Evolutionary conservation across 2,113 vertebrate genomes (phyloP).

Genomic region (Lagenorhynchus albirostris): DNA sequence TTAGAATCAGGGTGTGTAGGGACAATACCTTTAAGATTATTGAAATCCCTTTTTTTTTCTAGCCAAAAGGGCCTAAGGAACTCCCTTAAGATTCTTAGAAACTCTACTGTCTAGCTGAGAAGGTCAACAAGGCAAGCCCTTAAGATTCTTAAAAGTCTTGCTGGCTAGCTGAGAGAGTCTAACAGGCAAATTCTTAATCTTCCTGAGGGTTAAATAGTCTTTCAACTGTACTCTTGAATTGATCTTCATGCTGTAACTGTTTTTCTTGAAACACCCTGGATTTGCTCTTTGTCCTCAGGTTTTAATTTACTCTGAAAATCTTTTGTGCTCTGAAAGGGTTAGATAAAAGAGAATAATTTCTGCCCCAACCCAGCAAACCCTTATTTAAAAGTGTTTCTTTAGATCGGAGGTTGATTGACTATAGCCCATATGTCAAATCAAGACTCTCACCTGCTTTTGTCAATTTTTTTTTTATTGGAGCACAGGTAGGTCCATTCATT

Average conservation of each 20-base stretch:
- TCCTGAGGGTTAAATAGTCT: neutral
- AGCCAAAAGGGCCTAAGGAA: neutral
- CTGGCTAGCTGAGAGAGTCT: neutral
- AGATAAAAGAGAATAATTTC: neutral
- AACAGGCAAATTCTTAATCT: neutral
- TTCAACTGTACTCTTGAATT: neutral
- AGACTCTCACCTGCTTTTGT: neutral
- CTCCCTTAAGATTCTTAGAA: neutral
- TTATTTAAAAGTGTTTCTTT: neutral
- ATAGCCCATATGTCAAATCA: neutral
- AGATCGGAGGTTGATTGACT: neutral
- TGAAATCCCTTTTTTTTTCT: neutral
- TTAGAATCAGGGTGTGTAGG: neutral
- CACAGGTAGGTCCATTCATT: neutral
- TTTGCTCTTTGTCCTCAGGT: slow-evolving; percentile 3
- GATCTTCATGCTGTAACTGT: neutral
- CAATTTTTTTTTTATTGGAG: neutral
- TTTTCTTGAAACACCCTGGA: neutral
- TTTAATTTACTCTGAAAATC: slow-evolving; percentile 38
- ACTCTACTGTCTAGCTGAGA: neutral
- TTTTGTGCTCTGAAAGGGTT: neutral
- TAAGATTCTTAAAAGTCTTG: neutral
- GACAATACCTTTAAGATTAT: neutral
- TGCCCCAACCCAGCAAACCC: neutral
- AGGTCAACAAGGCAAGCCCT: slow-evolving; percentile 1